These are phyloP conservation scores for Euplexia lucipara DNA, from an alignment of 2,888 invertebrate genomes.

Conservation along the genomic window DNA sequence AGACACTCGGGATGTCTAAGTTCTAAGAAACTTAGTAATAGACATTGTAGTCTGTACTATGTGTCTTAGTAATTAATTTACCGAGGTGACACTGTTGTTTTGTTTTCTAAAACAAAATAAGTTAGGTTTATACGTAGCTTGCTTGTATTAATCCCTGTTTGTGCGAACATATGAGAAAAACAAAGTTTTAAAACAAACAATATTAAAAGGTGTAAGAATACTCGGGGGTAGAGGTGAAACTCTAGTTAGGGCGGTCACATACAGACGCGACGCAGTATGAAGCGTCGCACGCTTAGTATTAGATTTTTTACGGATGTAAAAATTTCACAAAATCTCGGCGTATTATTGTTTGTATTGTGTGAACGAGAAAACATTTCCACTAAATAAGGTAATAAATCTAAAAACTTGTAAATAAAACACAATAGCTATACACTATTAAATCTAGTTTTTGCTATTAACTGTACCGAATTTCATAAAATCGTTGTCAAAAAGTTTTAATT, in stretches of 20 bases:
- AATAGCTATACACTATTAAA: too few relatives aligned
- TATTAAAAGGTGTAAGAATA: conserved; percentile 9
- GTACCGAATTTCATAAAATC: too few relatives aligned
- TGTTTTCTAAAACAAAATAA: conserved; percentile 37
- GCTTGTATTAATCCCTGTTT: conserved; percentile 27
- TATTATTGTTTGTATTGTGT: too few relatives aligned
- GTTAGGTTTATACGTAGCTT: conserved; percentile 20
- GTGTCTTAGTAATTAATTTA: conserved; percentile 54
- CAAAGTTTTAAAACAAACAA: conserved; percentile 30
- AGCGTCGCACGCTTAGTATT: too few relatives aligned
- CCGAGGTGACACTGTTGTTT: conserved; percentile 42
- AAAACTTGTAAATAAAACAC: too few relatives aligned
- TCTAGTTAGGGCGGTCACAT: background rate
- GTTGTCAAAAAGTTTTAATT: background rate
- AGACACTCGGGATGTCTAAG: conserved; percentile 42
- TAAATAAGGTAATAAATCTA: too few relatives aligned
- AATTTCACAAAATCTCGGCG: too few relatives aligned
- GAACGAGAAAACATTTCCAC: too few relatives aligned
- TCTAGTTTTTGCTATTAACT: too few relatives aligned
- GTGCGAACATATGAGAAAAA: conserved; percentile 23
- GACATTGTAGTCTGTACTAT: conserved; percentile 18
- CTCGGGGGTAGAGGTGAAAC: conserved; percentile 14
- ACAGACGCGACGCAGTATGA: background rate
- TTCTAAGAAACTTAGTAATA: conserved; percentile 51
- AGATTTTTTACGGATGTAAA: too few relatives aligned